phyloP scores from a whole-genome alignment of 2,888 invertebrate genomes.

The Deroplatys truncata region DNA sequence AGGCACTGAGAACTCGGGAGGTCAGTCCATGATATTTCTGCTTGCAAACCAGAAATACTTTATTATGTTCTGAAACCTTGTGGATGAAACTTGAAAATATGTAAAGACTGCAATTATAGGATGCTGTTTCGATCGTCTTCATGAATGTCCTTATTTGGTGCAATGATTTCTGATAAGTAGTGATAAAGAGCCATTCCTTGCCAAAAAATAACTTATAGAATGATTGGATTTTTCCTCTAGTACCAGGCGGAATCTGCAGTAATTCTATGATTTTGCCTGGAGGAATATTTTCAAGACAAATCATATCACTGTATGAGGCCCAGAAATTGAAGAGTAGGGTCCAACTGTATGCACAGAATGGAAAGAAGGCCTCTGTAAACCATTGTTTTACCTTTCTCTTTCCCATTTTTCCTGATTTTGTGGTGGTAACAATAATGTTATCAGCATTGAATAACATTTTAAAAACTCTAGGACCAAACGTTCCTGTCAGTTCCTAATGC shows the following conservation, averaged over 20 bases:
- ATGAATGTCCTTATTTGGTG: no score
- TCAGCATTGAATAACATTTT: neutral
- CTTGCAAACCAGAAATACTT: no score
- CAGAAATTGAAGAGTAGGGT: neutral
- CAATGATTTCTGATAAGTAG: no score
- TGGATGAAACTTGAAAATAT: no score
- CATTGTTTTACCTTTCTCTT: neutral
- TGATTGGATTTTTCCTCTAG: neutral
- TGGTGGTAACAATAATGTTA: neutral
- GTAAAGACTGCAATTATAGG: no score
- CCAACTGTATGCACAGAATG: neutral
- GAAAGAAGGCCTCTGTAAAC: neutral
- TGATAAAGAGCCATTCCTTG: no score
- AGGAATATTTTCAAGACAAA: no score
- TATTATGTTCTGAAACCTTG: no score
- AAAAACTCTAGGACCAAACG: neutral
- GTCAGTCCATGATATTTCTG: no score
- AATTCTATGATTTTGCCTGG: neutral
- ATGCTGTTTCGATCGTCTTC: no score
- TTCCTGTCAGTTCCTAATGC: neutral
- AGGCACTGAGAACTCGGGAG: no score
- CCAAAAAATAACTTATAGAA: neutral
- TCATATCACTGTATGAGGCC: no score
- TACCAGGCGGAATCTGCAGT: neutral
- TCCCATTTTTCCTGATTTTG: neutral